phyloP scores from a whole-genome alignment of 2,797 vertebrate genomes.

The Acipenser oxyrinchus region DNA sequence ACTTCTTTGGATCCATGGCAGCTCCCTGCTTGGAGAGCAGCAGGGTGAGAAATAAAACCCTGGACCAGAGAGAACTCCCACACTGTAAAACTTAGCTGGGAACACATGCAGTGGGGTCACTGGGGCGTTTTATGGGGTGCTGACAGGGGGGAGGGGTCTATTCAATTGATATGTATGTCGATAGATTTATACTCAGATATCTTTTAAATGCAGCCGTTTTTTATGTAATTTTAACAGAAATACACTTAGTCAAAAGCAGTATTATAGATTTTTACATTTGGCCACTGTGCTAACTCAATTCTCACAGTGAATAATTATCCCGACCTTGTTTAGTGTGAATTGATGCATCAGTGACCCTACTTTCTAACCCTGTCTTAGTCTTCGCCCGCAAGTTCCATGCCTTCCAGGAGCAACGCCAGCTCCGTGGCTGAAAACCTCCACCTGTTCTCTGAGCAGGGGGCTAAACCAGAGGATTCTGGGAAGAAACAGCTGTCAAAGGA shows the following conservation, averaged over 20 bases:
- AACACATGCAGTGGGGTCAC: neutral
- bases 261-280: neutral
- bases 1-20: slow-evolving; percentile 76
- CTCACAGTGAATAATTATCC: slow-evolving; percentile 3
- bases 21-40: slow-evolving; percentile 55
- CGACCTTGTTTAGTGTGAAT: slow-evolving; percentile 1
- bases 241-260: neutral
- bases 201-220: neutral
- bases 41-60: slow-evolving; percentile 41
- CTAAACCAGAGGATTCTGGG: slow-evolving; percentile 63
- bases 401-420: slow-evolving; percentile 70
- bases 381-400: slow-evolving; percentile 66
- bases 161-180: neutral
- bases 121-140: neutral
- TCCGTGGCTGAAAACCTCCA: slow-evolving; percentile 94
- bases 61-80: neutral
- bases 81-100: neutral
- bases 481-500: slow-evolving; percentile 93
- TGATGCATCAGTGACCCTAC: neutral
- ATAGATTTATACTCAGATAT: neutral
- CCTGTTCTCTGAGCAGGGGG: slow-evolving; percentile 76
- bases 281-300: neutral
- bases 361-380: slow-evolving; percentile 19
- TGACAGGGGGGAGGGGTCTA: neutral
- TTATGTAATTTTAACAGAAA: neutral